phyloP scores from a whole-genome alignment of 1,140 invertebrate species.

The Drosophila tropicalis region DNA sequence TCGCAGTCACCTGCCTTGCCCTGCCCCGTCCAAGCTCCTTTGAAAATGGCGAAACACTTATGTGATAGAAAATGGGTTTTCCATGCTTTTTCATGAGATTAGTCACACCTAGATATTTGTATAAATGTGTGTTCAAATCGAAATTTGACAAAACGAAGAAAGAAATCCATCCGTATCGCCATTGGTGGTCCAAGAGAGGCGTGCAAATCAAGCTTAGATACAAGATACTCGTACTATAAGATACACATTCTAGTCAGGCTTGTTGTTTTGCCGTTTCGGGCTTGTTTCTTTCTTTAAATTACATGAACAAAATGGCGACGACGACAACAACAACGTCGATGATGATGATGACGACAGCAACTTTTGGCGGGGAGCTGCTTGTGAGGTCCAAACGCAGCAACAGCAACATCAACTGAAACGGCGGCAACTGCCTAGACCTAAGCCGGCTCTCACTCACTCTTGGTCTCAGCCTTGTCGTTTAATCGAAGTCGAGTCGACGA shows the following conservation, averaged over 20 bases:
- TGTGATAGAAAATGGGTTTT: no score
- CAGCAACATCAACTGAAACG: slow-evolving; percentile 17
- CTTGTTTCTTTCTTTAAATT: slow-evolving; percentile 50
- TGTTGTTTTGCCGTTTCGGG: slow-evolving; percentile 29
- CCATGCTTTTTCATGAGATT: no score
- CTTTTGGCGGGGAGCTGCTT: slow-evolving; percentile 43
- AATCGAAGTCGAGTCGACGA: slow-evolving; percentile 76
- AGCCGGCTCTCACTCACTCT: background rate
- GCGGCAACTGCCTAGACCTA: slow-evolving; percentile 51
- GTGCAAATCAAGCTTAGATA: slow-evolving; percentile 37
- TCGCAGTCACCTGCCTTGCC: no score
- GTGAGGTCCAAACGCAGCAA: slow-evolving; percentile 67
- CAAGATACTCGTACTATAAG: slow-evolving; percentile 17
- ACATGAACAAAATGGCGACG: slow-evolving; percentile 70
- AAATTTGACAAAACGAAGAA: background rate
- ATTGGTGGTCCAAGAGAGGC: slow-evolving; percentile 53
- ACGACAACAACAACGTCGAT: slow-evolving; percentile 4
- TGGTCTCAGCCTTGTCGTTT: slow-evolving; percentile 52
- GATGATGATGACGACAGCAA: slow-evolving; percentile 14
- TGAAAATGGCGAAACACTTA: background rate
- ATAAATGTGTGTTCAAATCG: background rate
- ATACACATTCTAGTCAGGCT: slow-evolving; percentile 18
- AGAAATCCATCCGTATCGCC: slow-evolving; percentile 20
- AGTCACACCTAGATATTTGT: no score
- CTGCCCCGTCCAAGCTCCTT: no score